phyloP scores from a whole-genome alignment of 64 coral and sea anemone species.

The Catalaphyllia jardinei region DNA sequence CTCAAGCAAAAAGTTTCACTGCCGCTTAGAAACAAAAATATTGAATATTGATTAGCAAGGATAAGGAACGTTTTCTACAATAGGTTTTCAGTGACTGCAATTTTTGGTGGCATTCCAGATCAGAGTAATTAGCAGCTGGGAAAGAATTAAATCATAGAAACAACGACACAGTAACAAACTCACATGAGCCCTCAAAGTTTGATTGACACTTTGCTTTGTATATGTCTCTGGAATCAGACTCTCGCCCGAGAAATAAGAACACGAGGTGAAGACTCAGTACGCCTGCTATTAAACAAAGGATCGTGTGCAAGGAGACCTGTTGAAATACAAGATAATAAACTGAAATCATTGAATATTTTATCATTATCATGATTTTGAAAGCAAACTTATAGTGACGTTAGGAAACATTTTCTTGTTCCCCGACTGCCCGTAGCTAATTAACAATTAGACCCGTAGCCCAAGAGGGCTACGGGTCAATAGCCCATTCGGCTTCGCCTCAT shows the following conservation, averaged over 20 bases:
- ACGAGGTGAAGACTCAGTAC: conserved; percentile 14
- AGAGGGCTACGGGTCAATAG: no score
- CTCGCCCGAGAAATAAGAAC: conserved; percentile 2
- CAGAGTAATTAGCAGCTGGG: no score
- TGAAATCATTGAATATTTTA: background rate
- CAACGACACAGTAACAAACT: background rate
- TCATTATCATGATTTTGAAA: background rate
- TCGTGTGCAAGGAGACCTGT: conserved; percentile 8
- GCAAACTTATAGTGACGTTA: no score
- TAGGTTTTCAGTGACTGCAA: no score
- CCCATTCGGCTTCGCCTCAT: no score
- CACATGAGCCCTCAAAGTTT: conserved; percentile 1
- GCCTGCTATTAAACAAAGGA: conserved; percentile 9
- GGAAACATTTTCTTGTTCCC: no score
- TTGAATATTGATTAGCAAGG: no score
- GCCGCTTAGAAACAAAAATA: no score
- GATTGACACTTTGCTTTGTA: conserved; percentile 18
- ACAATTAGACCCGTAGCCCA: no score
- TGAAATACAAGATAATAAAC: background rate
- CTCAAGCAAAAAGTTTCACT: no score
- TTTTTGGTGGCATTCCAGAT: background rate
- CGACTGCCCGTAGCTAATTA: no score
- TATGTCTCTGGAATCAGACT: background rate
- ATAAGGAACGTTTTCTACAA: no score
- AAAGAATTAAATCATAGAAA: background rate